Conservation (phyloP, 2,888 invertebrate genomes). For the Tholera decimalis region DNA sequence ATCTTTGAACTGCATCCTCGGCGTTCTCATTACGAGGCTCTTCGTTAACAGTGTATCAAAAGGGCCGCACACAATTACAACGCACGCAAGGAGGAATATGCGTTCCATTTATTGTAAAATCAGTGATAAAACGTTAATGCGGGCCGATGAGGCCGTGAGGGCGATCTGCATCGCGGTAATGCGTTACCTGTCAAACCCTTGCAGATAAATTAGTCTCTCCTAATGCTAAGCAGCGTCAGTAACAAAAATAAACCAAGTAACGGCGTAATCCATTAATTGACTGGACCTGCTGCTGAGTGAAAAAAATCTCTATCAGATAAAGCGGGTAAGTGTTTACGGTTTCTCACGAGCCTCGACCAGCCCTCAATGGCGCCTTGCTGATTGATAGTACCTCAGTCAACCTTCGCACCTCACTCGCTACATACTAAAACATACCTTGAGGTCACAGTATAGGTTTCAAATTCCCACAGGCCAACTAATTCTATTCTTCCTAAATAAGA, state of each 20-base stretch:
- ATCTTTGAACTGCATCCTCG: slow-evolving; percentile 57
- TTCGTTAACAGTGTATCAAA: slow-evolving; percentile 56
- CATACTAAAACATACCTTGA: slow-evolving; percentile 69
- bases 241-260: slow-evolving; percentile 89
- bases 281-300: slow-evolving; percentile 87
- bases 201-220: slow-evolving; percentile 85
- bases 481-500: slow-evolving; percentile 67
- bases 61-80: slow-evolving; percentile 62
- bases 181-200: slow-evolving; percentile 85
- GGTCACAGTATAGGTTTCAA: slow-evolving; percentile 56
- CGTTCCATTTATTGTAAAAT: slow-evolving; percentile 72
- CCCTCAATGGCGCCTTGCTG: slow-evolving; percentile 91
- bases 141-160: slow-evolving; percentile 66
- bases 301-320: slow-evolving; percentile 90
- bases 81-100: slow-evolving; percentile 63
- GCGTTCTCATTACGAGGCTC: slow-evolving; percentile 57
- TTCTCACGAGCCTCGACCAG: slow-evolving; percentile 90
- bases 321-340: slow-evolving; percentile 91
- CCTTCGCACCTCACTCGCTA: slow-evolving; percentile 79
- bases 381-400: slow-evolving; percentile 88
- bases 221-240: slow-evolving; percentile 84
- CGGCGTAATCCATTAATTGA: slow-evolving; percentile 90
- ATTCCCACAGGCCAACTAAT: slow-evolving; percentile 43
- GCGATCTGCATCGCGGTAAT: slow-evolving; percentile 81
- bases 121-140: slow-evolving; percentile 74